Evolutionary conservation across 2,113 vertebrate species (phyloP).

Genomic region (Lophotis ruficrista): DNA sequence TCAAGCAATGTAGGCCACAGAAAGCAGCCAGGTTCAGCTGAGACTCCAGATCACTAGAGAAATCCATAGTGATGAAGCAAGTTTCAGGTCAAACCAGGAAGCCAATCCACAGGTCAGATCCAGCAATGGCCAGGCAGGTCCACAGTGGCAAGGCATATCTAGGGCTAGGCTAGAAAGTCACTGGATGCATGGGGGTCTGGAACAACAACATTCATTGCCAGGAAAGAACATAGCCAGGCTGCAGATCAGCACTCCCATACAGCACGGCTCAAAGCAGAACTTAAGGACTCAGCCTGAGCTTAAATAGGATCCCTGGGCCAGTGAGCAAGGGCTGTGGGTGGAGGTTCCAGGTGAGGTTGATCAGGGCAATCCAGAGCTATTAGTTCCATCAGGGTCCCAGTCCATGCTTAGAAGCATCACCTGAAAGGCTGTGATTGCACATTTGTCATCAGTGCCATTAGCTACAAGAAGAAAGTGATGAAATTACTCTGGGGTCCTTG

Average conservation of each 20-base stretch:
- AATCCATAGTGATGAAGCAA: neutral
- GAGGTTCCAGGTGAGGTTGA: neutral
- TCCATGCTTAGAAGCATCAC: neutral
- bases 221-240: fast-evolving
- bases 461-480: neutral
- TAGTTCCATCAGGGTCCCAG: neutral
- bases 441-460: neutral
- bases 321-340: neutral
- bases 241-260: fast-evolving
- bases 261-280: fast-evolving
- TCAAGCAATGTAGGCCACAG: neutral
- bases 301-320: neutral
- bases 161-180: neutral
- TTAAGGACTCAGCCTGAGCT: fast-evolving
- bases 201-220: fast-evolving
- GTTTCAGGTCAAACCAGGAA: neutral
- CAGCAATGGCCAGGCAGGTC: fast-evolving
- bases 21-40: neutral
- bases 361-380: neutral
- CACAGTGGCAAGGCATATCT: fast-evolving
- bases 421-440: neutral
- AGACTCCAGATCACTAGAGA: neutral
- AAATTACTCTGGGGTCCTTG: neutral
- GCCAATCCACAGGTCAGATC: neutral
- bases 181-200: fast-evolving